Percentiles rank a stretch among this genome's conserved stretches.
Conservation (phyloP, 2,888 invertebrate genomes). For the Rhimphoctona megacephalus region DNA sequence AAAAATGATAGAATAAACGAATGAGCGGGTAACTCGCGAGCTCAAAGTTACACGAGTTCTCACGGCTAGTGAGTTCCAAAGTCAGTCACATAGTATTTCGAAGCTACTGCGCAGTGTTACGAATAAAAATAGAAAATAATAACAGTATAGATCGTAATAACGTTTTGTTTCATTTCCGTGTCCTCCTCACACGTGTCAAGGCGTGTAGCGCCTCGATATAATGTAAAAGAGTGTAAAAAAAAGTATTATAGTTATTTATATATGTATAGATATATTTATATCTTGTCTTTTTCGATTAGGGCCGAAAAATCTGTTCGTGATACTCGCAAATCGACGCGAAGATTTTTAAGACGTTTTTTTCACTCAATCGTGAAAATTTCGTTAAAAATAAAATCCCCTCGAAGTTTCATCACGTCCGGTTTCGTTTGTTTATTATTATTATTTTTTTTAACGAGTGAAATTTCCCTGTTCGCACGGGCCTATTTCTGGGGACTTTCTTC, state of each 20-base stretch:
- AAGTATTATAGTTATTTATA: slow-evolving; percentile 42
- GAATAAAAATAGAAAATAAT: slow-evolving; percentile 69
- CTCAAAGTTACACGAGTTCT: slow-evolving; percentile 69
- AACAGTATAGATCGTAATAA: slow-evolving; percentile 72
- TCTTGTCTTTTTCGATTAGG: slow-evolving; percentile 12
- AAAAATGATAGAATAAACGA: slow-evolving; percentile 3
- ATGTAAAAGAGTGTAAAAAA: slow-evolving; percentile 70
- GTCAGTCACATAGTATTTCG: slow-evolving; percentile 73
- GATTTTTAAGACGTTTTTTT: not conserved
- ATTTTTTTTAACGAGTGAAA: slow-evolving; percentile 13
- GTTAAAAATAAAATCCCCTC: not conserved
- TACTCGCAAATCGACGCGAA: not conserved
- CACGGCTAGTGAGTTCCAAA: slow-evolving; percentile 69
- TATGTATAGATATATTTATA: slow-evolving; percentile 24
- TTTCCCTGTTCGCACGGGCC: not conserved
- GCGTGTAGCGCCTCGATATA: slow-evolving; percentile 3
- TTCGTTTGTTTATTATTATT: slow-evolving; percentile 19
- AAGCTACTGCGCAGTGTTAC: slow-evolving; percentile 67
- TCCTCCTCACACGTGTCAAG: no score
- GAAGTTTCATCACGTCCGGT: not conserved
- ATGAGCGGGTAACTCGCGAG: slow-evolving; percentile 19
- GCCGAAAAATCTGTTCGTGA: slow-evolving; percentile 25
- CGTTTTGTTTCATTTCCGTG: slow-evolving; percentile 40
- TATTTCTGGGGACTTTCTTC: not conserved
- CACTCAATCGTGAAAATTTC: slow-evolving; percentile 11